phyloP scores from a whole-genome alignment of 2,797 vertebrate species.

The Girardinus metallicus region DNA sequence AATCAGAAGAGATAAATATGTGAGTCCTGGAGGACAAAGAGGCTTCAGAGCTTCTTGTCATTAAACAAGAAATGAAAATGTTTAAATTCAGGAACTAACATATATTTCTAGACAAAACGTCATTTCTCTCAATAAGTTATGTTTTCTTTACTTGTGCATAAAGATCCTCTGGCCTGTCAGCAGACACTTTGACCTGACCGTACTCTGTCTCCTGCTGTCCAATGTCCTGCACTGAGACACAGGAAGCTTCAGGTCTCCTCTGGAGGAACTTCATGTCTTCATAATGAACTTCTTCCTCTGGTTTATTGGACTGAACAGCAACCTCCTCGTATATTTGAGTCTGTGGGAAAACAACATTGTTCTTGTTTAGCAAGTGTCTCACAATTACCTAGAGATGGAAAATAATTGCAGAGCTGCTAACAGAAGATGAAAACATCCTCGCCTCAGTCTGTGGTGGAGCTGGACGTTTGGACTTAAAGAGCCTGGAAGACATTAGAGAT shows the following conservation, averaged over 20 bases:
- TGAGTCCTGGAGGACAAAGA: background rate
- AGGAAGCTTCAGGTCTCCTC: background rate
- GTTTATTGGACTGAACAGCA: background rate
- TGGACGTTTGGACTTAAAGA: background rate
- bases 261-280: background rate
- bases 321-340: rapidly evolving
- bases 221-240: background rate
- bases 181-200: background rate
- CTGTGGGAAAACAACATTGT: background rate
- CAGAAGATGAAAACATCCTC: background rate
- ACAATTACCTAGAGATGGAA: background rate
- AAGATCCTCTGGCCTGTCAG: background rate
- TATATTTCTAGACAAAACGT: background rate
- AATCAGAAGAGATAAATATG: background rate
- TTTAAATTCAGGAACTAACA: background rate
- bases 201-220: background rate
- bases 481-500: background rate
- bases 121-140: background rate
- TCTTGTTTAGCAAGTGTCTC: background rate
- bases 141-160: constrained; percentile 8
- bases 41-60: background rate
- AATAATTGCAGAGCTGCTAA: background rate
- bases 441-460: background rate
- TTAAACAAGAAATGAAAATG: background rate
- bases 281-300: background rate